Base-by-base conservation (phyloP, 2,888 invertebrate species). In the Ceraclea dissimilis region DNA sequence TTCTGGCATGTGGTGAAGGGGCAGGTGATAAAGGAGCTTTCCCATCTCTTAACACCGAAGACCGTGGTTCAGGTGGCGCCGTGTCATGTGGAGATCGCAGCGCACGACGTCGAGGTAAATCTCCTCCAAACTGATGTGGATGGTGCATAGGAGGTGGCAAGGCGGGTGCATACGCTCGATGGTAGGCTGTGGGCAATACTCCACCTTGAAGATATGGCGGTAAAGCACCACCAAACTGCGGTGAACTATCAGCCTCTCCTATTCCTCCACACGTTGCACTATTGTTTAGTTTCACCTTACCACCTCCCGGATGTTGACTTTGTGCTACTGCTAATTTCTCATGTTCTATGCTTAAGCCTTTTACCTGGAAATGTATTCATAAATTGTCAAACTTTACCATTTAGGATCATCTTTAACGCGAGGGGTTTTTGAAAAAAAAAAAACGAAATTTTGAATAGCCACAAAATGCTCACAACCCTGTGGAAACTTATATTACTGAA, bases 271-370 rank as follows among this genome's bases (percentile, higher is more conserved):
- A 64, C 61, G 63, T 49, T 1, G 61, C 61, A 20, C 50, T 47
- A 60, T 43, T 69, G 64, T 57, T 70, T 67, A 56, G 69, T 69
- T 60, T 62, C 60, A 63, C 72, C 69, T 55, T 58, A 48, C 70
- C 71, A 64, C 62, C 64, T 62, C 63, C 60, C 2, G 63, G 63
- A 50, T 66, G 66, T 33, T 78, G 76, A 66, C 78, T 77, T 64
- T 81, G 81, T 58, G 80, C 81, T 62, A 79, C 80, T 43, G 81
- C 82, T 65, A 83, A 66, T 67, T 82, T 82, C 67, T 83, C 86
- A 66, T 86, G 86, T 71, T 86, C 86, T 66, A 86, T 85, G 68
- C 87, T 87, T 68, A 88, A 73, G 63, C 88, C 88, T 73, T 88
- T 88, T 49, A 88, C 86, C 85, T 86, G 66, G 4, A 66, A 53